Evolutionary conservation across 2,113 vertebrate genomes (phyloP).

Genomic region (Mormoops blainvillei): DNA sequence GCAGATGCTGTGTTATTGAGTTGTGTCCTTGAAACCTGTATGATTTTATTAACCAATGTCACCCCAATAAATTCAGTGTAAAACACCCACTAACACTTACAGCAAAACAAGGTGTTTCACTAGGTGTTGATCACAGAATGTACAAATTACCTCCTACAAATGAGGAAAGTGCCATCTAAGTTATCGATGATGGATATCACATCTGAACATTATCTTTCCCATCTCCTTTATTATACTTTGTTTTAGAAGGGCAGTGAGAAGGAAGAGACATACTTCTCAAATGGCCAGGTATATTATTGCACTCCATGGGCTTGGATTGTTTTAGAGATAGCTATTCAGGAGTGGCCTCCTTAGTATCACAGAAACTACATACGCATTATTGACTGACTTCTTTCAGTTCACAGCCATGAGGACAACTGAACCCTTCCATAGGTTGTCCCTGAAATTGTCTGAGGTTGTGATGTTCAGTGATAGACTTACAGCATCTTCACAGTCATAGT

Average conservation of each 20-base stretch:
- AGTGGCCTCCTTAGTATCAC: neutral
- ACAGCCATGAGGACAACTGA: neutral
- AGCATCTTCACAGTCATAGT: neutral
- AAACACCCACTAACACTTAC: neutral
- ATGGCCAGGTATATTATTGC: neutral
- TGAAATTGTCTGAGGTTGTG: neutral
- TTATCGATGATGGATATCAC: neutral
- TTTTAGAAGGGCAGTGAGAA: conserved; percentile 17
- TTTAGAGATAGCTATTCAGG: neutral
- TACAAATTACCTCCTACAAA: neutral
- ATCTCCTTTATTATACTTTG: neutral
- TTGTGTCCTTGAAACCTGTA: neutral
- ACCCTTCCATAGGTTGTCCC: neutral
- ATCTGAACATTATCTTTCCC: neutral
- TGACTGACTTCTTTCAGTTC: neutral
- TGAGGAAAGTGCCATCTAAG: neutral
- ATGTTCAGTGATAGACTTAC: neutral
- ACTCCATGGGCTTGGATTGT: neutral
- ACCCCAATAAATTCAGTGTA: neutral
- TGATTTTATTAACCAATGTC: too few relatives aligned
- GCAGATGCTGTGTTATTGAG: neutral
- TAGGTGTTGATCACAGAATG: neutral
- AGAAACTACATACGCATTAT: neutral
- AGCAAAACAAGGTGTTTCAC: neutral
- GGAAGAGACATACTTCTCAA: neutral